A percentile compares a stretch with the other conserved stretches of the same genome.
Evolutionary conservation across 2,113 vertebrate species (phyloP).

Genomic region (Colius striatus): DNA sequence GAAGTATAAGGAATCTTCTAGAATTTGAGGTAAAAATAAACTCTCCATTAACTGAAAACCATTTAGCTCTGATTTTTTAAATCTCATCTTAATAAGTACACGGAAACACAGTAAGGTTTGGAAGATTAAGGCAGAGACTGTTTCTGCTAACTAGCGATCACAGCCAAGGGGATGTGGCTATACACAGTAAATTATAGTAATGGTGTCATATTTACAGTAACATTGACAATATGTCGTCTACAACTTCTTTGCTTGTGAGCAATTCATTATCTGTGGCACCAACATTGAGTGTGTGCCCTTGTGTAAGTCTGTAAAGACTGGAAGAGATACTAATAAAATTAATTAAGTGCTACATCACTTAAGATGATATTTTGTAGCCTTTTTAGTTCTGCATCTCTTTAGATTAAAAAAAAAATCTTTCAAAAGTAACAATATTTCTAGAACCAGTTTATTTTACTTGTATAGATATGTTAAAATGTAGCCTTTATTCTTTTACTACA

Average conservation of each 20-base stretch:
- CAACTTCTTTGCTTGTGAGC: neutral
- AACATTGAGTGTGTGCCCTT: neutral
- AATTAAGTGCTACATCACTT: neutral
- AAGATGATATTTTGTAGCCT: neutral
- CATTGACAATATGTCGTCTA: neutral
- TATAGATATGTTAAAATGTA: neutral
- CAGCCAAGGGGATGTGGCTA: neutral
- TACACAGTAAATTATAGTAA: neutral
- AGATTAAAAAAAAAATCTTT: neutral
- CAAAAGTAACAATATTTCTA: neutral
- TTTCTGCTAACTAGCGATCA: neutral
- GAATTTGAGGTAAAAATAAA: neutral
- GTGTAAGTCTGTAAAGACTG: neutral
- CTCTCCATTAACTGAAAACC: neutral
- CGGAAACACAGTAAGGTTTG: neutral
- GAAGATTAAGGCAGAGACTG: neutral
- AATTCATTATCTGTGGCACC: neutral
- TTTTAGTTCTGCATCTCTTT: neutral
- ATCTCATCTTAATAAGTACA: neutral
- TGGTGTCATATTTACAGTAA: neutral
- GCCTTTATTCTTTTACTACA: neutral
- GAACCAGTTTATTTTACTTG: neutral
- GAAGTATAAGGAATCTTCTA: neutral
- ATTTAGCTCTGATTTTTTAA: neutral
- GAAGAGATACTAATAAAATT: neutral